A percentile compares a stretch with the other conserved stretches of the same genome.
These are phyloP conservation scores for Ommatoiulus sabulosus DNA, from an alignment of 2,888 invertebrate genomes.

Conservation along the genomic window DNA sequence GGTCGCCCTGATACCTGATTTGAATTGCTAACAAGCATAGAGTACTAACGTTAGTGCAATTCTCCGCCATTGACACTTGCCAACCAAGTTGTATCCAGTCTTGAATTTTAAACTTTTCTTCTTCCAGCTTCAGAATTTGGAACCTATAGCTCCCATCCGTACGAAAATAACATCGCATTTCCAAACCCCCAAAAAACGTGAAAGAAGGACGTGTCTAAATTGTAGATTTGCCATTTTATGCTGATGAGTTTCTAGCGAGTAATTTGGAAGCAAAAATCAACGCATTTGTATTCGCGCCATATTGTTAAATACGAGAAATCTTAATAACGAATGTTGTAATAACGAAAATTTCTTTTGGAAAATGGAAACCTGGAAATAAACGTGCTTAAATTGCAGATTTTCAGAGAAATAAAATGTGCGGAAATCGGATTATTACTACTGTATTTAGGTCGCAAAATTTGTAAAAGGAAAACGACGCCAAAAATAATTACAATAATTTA, in stretches of 20 bases:
- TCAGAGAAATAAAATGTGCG: no score
- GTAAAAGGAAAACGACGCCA: no score
- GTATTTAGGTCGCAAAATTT: no score
- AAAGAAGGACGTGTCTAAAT: neutral
- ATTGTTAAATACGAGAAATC: no score
- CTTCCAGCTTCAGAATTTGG: neutral
- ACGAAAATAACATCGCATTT: neutral
- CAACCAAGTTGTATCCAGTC: neutral
- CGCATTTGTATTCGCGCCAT: no score
- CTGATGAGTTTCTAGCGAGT: neutral
- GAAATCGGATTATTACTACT: no score
- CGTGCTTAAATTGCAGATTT: no score
- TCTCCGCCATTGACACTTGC: neutral
- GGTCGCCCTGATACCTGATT: neutral
- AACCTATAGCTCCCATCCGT: neutral
- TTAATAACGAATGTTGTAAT: no score
- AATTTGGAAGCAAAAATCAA: neutral
- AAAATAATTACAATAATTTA: no score
- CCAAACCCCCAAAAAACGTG: neutral
- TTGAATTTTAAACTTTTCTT: neutral
- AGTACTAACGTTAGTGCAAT: neutral
- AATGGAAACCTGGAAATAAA: no score
- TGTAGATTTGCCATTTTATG: neutral
- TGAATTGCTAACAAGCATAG: conserved; percentile 20
- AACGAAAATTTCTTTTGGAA: no score